Percentiles rank a stretch among this genome's conserved stretches.
Evolutionary conservation across 1,140 invertebrate genomes (phyloP).

Genomic region (Drosophila orena): DNA sequence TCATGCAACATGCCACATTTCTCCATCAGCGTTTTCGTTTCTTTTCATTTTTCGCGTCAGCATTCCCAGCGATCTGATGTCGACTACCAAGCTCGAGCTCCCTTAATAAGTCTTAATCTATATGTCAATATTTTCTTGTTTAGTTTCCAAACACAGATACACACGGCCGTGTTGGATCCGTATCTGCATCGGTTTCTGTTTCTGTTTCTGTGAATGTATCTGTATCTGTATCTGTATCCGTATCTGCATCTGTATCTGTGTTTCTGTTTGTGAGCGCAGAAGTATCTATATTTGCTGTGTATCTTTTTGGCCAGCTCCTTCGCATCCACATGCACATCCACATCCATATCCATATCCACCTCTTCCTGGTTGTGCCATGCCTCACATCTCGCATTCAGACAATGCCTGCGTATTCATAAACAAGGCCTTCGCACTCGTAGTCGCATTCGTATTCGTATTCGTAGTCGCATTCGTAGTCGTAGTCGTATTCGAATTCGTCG

Average conservation of each 20-base stretch:
- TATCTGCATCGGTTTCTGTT: slow-evolving; percentile 13
- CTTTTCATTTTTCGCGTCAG: slow-evolving; percentile 1
- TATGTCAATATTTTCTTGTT: slow-evolving; percentile 82
- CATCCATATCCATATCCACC: slow-evolving; percentile 12
- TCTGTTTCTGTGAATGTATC: slow-evolving; percentile 19
- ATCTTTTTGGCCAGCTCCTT: slow-evolving; percentile 51
- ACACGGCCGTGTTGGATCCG: slow-evolving; percentile 2
- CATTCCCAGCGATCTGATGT: slow-evolving; percentile 20
- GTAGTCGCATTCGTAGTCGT: background rate
- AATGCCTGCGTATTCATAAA: slow-evolving; percentile 78
- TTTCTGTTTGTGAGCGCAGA: slow-evolving; percentile 10
- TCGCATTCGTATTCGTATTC: slow-evolving; percentile 4
- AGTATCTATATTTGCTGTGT: slow-evolving; percentile 46
- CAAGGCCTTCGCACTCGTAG: slow-evolving; percentile 38
- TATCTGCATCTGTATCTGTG: no score
- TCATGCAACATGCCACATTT: slow-evolving; percentile 50
- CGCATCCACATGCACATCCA: slow-evolving; percentile 11
- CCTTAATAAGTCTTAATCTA: slow-evolving; percentile 80
- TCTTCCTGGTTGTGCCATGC: slow-evolving; percentile 40
- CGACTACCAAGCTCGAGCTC: slow-evolving; percentile 27
- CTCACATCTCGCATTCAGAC: slow-evolving; percentile 47
- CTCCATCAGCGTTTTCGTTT: slow-evolving; percentile 15
- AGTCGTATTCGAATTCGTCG: slow-evolving; percentile 13
- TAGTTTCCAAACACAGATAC: slow-evolving; percentile 65
- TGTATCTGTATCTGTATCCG: slow-evolving; percentile 29